Percentiles rank a stretch among this genome's conserved stretches.
Conservation (phyloP, 2,888 invertebrate genomes). For the Xestoiulus laeticollis region DNA sequence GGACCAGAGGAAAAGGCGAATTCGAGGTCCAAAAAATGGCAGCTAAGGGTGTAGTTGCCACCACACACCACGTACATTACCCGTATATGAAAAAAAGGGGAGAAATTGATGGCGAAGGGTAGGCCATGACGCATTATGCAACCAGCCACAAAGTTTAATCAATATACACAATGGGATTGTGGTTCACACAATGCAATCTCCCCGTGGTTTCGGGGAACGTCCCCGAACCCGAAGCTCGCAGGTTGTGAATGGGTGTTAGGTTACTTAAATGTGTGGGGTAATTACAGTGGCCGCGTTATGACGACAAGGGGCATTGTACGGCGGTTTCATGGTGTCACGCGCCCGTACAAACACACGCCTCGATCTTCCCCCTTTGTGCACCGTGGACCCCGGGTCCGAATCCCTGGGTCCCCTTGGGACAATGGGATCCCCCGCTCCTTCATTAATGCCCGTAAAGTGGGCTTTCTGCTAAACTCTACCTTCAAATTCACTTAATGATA, state of each 20-base stretch:
- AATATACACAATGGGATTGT: neutral
- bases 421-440: slow-evolving; percentile 11
- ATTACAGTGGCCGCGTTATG: neutral
- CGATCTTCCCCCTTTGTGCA: neutral
- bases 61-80: no score
- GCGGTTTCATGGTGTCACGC: slow-evolving; percentile 33
- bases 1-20: neutral
- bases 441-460: slow-evolving; percentile 30
- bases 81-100: neutral
- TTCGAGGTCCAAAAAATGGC: slow-evolving; percentile 7
- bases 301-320: slow-evolving; percentile 9
- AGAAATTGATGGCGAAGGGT: neutral
- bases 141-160: slow-evolving; percentile 21
- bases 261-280: slow-evolving; percentile 28
- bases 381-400: neutral
- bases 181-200: neutral
- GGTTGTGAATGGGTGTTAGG: slow-evolving; percentile 15
- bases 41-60: neutral
- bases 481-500: slow-evolving; percentile 33
- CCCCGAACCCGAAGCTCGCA: neutral
- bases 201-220: neutral
- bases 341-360: slow-evolving; percentile 15
- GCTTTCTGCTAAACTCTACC: slow-evolving; percentile 27
- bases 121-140: slow-evolving; percentile 24
- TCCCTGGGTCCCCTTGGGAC: neutral